These are phyloP conservation scores for Lytechinus variegatus DNA, from an alignment of 35 echinoderm and acorn worm species.

Conservation along the genomic window DNA sequence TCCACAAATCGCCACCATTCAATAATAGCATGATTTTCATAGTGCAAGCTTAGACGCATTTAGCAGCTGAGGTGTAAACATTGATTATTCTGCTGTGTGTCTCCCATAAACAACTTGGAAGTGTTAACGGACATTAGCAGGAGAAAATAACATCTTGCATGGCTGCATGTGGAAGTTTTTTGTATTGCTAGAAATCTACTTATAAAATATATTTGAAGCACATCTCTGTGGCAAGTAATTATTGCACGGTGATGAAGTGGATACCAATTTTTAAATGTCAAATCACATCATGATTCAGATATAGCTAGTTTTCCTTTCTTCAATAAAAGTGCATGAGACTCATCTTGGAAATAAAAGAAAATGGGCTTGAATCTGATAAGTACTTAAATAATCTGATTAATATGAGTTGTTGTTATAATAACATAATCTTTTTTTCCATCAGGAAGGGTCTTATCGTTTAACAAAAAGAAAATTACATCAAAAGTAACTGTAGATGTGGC, in stretches of 20 bases:
- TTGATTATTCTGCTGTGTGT: background rate
- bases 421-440: background rate
- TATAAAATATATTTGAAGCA: background rate
- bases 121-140: background rate
- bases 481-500: too few species aligned
- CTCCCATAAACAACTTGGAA: background rate
- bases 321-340: background rate
- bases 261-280: background rate
- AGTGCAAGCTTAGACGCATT: background rate
- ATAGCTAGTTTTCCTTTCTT: background rate
- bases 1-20: background rate
- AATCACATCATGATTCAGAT: background rate
- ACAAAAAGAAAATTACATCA: background rate
- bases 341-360: background rate
- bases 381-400: too few species aligned
- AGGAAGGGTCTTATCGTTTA: background rate
- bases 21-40: background rate
- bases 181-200: background rate
- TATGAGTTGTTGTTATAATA: too few species aligned
- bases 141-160: background rate
- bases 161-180: background rate
- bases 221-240: background rate
- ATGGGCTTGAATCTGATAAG: background rate
- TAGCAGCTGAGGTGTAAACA: background rate
- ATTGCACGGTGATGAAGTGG: background rate